These are phyloP conservation scores for cattle (Bos taurus) DNA, from an alignment of 2,113 vertebrate species.

Conservation along the genomic window ARS-UCD2.0 NC_037338.1:104727001-104727500, in stretches of 20 bases:
- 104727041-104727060: background rate
- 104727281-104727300: background rate
- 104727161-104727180: rapidly evolving
- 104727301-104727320: background rate
- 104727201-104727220: background rate
- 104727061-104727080: background rate
- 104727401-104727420: too few species aligned
- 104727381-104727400: rapidly evolving
- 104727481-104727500: background rate
- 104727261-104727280: background rate
- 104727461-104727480: background rate
- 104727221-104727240: background rate
- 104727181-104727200: background rate
- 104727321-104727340: background rate
- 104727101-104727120: background rate
- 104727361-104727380: rapidly evolving
- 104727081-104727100: background rate
- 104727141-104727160: background rate
- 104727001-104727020: background rate
- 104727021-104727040: rapidly evolving
- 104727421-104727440: background rate
- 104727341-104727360: rapidly evolving
- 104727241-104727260: background rate
- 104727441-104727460: background rate
- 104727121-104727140: background rate